Evolutionary conservation across 2,888 invertebrate genomes (phyloP), one percentile per base, ranked within the genome.

Genomic region (Stenoptilia bipunctidactyla): DNA sequence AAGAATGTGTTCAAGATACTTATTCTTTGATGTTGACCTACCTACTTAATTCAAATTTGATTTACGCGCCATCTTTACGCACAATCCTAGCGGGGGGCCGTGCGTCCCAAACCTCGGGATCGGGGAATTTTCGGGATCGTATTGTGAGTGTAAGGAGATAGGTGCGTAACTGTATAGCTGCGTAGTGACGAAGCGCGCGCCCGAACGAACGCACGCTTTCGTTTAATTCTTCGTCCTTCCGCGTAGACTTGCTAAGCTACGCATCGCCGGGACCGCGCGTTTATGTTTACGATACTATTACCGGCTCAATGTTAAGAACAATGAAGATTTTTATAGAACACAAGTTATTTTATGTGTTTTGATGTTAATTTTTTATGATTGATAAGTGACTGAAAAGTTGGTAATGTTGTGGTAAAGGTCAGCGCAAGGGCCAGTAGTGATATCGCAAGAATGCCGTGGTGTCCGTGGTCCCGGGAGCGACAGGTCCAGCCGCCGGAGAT

Each of bases 391-490:
- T 8, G 20, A 30, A 30, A 3, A 12, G 12, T 30, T 30, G 30
- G 30, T 30, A 10, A 12, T 30, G 30, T 30, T n/a, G 12, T 36
- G 36, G 4, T 47, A 38, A 47, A 51, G 47, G 52, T 47, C 46
- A 55, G 54, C 56, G 55, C 43, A 56, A 55, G 56, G 60, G 56
- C 62, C 55, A 60, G 45, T 43, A 58, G 58, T 63, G 55, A 55
- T 55, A 50, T 56, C 44, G 45, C 47, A 50, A 51, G 48, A 42
- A 80, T 80, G 82, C 75, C 80, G 52, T 80, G 79, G 80, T 83
- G 82, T 48, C 79, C 79, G 53, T 83, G 83, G 82, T 79, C 82
- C 45, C 70, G 69, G 38, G 70, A 69, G 46, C 72, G 68, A 40
- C 73, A 65, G 59, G n/a, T n/a, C 9, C 62, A 62, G 40, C 64